A percentile compares a stretch with the other conserved stretches of the same genome.
Conservation (phyloP, 1,140 invertebrate species). For the Aphelinus certus region DNA sequence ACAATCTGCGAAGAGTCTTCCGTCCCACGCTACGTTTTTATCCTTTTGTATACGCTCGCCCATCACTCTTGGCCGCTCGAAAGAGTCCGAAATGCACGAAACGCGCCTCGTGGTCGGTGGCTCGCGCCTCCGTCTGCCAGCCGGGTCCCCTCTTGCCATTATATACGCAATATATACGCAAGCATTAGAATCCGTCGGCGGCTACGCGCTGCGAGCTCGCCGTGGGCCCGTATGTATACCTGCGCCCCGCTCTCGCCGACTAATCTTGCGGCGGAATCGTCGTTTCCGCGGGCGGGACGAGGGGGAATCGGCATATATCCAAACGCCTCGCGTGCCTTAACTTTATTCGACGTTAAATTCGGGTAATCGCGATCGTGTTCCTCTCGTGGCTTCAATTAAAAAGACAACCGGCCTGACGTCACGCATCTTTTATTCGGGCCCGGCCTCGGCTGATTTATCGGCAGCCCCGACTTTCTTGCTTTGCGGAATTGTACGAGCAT, state of each 20-base stretch:
- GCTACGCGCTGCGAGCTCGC: too few relatives aligned
- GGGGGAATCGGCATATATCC: conserved; percentile 12
- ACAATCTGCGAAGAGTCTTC: too few relatives aligned
- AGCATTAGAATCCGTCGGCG: neutral
- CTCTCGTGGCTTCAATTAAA: conserved; percentile 39
- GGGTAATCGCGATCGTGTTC: conserved; percentile 37
- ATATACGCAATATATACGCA: too few relatives aligned
- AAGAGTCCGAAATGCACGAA: too few relatives aligned
- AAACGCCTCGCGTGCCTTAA: conserved; percentile 34
- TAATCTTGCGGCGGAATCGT: conserved; percentile 34
- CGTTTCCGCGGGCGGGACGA: conserved; percentile 1
- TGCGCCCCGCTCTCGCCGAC: neutral
- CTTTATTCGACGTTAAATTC: conserved; percentile 39
- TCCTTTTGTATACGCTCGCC: too few relatives aligned
- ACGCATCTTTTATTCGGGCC: conserved; percentile 32
- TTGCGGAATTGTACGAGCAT: conserved; percentile 29
- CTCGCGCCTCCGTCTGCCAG: too few relatives aligned
- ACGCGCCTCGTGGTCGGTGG: too few relatives aligned
- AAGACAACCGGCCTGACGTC: conserved; percentile 30
- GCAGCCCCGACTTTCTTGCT: conserved; percentile 1
- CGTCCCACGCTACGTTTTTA: too few relatives aligned
- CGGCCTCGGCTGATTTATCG: neutral
- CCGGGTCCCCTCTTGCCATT: too few relatives aligned
- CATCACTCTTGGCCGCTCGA: too few relatives aligned
- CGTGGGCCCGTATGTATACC: too few relatives aligned